These are phyloP conservation scores for Lepidochitona cinerea DNA, from an alignment of 2,888 invertebrate genomes.

Conservation along the genomic window DNA sequence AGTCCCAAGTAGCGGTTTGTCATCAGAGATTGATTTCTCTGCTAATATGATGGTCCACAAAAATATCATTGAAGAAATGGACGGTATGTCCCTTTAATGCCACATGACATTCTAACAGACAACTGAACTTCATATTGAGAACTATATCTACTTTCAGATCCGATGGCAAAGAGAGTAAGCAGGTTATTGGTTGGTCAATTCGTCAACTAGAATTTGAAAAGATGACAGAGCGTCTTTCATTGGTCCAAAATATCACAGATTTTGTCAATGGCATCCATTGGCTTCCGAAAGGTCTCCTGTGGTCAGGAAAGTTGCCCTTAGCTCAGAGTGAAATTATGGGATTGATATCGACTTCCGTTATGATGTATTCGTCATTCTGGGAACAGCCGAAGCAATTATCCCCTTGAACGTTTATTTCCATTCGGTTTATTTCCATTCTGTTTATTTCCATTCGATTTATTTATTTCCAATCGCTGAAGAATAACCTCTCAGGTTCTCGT, in stretches of 20 bases:
- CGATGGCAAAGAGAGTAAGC: background rate
- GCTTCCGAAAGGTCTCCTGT: conserved; percentile 83
- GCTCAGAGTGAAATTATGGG: conserved; percentile 85
- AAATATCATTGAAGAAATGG: too few species aligned
- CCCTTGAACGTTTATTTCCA: too few species aligned
- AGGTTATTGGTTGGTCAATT: background rate
- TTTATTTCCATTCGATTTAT: too few species aligned
- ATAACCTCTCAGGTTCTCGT: too few species aligned
- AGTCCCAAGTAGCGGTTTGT: too few species aligned
- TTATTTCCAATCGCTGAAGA: too few species aligned
- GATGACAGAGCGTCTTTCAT: conserved; percentile 29
- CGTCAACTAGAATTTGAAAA: conserved; percentile 32
- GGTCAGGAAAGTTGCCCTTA: conserved; percentile 83
- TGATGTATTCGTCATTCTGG: conserved; percentile 12
- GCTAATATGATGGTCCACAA: too few species aligned
- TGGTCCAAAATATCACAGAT: conserved; percentile 69
- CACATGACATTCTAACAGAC: too few species aligned
- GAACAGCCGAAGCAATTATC: background rate
- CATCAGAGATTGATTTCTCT: too few species aligned
- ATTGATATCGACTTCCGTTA: conserved; percentile 75
- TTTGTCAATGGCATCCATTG: conserved; percentile 87
- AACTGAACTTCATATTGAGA: too few species aligned
- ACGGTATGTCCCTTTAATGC: too few species aligned
- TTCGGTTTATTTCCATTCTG: too few species aligned
- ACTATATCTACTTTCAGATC: background rate